phyloP scores from a whole-genome alignment of 2,113 vertebrate species.

The Mesoclemmys tuberculata region DNA sequence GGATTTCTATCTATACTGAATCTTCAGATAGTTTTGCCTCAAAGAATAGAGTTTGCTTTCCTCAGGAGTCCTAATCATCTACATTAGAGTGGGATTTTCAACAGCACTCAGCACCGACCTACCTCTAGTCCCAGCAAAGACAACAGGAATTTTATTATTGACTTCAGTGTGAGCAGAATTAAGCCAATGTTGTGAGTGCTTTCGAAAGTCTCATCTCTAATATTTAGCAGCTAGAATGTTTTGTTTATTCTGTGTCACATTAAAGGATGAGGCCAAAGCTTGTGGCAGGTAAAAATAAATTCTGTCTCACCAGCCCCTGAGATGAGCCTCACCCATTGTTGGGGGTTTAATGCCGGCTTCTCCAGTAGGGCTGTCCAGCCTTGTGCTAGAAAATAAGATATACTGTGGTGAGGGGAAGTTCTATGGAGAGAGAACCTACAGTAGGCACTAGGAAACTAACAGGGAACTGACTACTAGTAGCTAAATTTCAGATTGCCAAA shows the following conservation, averaged over 20 bases:
- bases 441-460: not conserved
- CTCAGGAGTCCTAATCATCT: not conserved
- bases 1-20: not conserved
- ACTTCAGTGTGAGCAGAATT: not conserved
- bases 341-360: not conserved
- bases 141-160: not conserved
- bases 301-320: not conserved
- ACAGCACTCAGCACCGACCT: not conserved
- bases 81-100: not conserved
- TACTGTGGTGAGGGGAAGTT: not conserved
- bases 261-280: not conserved
- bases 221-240: not conserved
- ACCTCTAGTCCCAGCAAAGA: not conserved
- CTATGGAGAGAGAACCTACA: not conserved
- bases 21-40: not conserved
- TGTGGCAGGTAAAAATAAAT: not conserved
- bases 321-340: not conserved
- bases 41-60: not conserved
- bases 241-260: not conserved
- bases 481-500: constrained; percentile 4
- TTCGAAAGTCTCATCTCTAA: not conserved
- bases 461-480: not conserved
- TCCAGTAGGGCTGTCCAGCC: not conserved
- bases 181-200: not conserved
- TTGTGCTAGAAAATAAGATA: not conserved